Evolutionary conservation across 2,888 invertebrate genomes (phyloP), one percentile per base, ranked within the genome.

Genomic region (Bugula neritina): DNA sequence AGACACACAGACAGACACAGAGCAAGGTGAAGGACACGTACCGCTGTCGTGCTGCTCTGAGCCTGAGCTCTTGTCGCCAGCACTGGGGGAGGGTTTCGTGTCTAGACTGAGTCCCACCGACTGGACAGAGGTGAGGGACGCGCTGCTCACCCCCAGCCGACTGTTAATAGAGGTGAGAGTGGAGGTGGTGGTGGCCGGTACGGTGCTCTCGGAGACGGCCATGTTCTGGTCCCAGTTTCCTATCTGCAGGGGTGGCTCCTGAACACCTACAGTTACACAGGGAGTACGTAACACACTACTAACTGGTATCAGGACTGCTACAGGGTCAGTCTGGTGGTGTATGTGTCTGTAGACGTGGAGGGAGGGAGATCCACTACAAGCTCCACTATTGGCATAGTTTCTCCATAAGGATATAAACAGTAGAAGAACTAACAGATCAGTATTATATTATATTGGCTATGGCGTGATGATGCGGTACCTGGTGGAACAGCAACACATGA

Each of bases 171-270:
- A 5, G 5, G 55, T 63, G 29, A 13, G 21, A 31, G 63, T 63
- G 10, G 5, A 31, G 57, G 57, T 57, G 34, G 63, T 63, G 13
- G 63, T 25, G 31, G 34, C 17, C 10, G 63, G 27, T 21, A 17
- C 27, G 17, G 63, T 10, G 3, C 21, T 27, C 2, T 10, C 31
- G n/a, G 29, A 5, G n/a, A 57, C 57, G 27, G 63, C 63, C 63
- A 63, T 63, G 63, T 34, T 21, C 63, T 63, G 63, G 63, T 63
- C 63, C 63, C 63, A 63, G 34, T 27, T 63, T 31, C 63, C 63
- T 29, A 63, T 63, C 63, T 63, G 63, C 31, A 63, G 31, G 2
- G 63, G 63, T 31, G 63, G 29, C 63, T 63, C 63, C 10, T 3
- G 13, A 31, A 63, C 29, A 25, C 63, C 63, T 63, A 27, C 27